Percentiles rank a stretch among this genome's conserved stretches.
Evolutionary conservation across 2,888 invertebrate genomes (phyloP).

Genomic region (Erebia palarica): DNA sequence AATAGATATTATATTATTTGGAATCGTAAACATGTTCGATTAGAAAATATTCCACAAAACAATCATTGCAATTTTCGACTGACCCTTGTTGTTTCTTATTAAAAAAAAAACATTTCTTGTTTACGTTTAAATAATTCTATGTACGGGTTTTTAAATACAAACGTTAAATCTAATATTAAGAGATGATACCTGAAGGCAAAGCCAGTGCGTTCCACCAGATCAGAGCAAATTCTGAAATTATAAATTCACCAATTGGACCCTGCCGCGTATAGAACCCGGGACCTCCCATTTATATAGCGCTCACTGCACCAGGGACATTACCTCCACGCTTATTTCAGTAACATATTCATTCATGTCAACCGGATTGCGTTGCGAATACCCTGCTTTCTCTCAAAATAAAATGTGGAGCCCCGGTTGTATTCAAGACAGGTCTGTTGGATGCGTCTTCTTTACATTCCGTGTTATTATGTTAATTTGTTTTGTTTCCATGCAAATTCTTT

Average conservation of each 20-base stretch:
- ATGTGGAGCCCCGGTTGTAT: neutral
- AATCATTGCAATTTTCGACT: neutral
- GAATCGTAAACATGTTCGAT: neutral
- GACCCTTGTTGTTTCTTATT: too few species aligned
- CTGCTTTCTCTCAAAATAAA: conserved; percentile 1
- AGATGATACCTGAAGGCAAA: too few species aligned
- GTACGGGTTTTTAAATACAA: too few species aligned
- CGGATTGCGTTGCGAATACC: conserved; percentile 1
- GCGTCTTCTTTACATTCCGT: conserved; percentile 9
- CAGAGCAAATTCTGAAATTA: too few species aligned
- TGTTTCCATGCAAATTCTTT: neutral
- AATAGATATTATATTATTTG: neutral
- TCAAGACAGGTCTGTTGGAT: conserved; percentile 1
- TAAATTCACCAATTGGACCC: too few species aligned
- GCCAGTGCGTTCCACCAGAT: too few species aligned
- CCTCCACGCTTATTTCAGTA: conserved; percentile 4
- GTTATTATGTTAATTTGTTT: conserved; percentile 8
- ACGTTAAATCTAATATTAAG: too few species aligned
- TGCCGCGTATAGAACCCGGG: too few species aligned
- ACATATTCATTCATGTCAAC: conserved; percentile 6
- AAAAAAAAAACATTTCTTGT: too few species aligned
- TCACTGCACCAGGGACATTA: neutral
- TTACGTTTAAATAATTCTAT: too few species aligned
- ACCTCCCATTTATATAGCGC: too few species aligned
- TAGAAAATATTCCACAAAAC: neutral